A percentile compares a stretch with the other conserved stretches of the same genome.
Evolutionary conservation across 2,113 vertebrate species (phyloP).

Genomic region (Hemichromis elongatus): DNA sequence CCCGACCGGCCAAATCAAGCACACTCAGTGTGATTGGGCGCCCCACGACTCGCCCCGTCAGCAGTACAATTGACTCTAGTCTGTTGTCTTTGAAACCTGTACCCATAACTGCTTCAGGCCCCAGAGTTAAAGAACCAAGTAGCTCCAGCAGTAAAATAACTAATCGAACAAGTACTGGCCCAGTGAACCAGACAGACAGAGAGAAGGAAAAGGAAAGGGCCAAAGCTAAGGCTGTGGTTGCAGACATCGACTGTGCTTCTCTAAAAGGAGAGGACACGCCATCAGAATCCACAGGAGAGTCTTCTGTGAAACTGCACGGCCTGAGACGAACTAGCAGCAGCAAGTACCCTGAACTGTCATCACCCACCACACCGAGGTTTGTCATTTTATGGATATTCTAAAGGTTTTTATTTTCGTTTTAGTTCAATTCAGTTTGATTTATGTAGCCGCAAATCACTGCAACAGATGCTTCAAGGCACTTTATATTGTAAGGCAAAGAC

Average conservation of each 20-base stretch:
- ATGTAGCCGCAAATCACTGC: neutral
- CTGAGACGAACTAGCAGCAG: conserved; percentile 74
- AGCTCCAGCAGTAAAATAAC: conserved; percentile 51
- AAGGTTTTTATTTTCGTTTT: neutral
- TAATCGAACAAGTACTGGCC: conserved; percentile 70
- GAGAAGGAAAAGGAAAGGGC: conserved; percentile 93
- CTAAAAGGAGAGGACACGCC: conserved; percentile 58
- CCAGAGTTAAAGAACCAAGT: conserved; percentile 80
- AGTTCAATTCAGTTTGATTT: neutral
- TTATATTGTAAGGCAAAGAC: neutral
- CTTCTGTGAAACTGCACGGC: conserved; percentile 78
- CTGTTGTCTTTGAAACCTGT: conserved; percentile 84
- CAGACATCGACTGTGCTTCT: conserved; percentile 78
- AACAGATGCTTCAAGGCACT: neutral
- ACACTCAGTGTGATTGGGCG: conserved; percentile 89
- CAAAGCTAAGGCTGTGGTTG: conserved; percentile 89
- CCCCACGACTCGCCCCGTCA: conserved; percentile 72
- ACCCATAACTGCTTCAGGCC: conserved; percentile 46
- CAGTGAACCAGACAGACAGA: conserved; percentile 92
- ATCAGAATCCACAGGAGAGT: conserved; percentile 76
- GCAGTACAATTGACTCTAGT: conserved; percentile 84
- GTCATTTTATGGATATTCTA: neutral
- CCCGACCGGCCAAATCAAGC: conserved; percentile 92
- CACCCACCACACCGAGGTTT: conserved; percentile 90
- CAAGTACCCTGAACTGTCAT: conserved; percentile 84